Evolutionary conservation across 2,113 vertebrate species (phyloP).

Genomic region (Muscicapa adusta): DNA sequence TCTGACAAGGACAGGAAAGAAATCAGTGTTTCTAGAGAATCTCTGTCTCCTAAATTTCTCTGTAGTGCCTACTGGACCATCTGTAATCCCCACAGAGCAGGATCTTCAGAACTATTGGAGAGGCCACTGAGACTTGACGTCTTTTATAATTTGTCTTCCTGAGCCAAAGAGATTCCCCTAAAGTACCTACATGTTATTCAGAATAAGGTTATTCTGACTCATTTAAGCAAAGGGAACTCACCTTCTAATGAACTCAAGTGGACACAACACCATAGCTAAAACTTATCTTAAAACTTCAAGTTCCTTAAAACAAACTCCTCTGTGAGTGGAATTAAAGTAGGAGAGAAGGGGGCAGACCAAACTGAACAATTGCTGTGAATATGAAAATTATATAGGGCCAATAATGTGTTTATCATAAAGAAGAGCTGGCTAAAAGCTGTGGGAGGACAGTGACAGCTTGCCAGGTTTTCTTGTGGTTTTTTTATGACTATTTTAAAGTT

Average conservation of each 20-base stretch:
- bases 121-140: background rate
- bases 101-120: conserved; percentile 4
- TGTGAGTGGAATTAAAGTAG: background rate
- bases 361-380: conserved; percentile 4
- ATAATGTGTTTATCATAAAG: conserved; percentile 35
- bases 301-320: background rate
- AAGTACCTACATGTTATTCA: background rate
- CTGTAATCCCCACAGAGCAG: background rate
- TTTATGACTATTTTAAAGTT: background rate
- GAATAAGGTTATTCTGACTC: background rate
- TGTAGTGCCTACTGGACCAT: background rate
- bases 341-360: conserved; percentile 15
- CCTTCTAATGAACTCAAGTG: background rate
- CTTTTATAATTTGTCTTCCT: background rate
- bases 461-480: background rate
- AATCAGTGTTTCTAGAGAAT: background rate
- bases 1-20: conserved; percentile 10
- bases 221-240: background rate
- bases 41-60: conserved; percentile 41
- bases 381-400: conserved; percentile 7
- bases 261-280: background rate
- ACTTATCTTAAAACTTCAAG: background rate
- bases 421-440: conserved; percentile 51
- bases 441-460: conserved; percentile 40
- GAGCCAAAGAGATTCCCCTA: background rate